Conservation (phyloP, 2,888 invertebrate genomes). For the Bruchidius siliquastri region DNA sequence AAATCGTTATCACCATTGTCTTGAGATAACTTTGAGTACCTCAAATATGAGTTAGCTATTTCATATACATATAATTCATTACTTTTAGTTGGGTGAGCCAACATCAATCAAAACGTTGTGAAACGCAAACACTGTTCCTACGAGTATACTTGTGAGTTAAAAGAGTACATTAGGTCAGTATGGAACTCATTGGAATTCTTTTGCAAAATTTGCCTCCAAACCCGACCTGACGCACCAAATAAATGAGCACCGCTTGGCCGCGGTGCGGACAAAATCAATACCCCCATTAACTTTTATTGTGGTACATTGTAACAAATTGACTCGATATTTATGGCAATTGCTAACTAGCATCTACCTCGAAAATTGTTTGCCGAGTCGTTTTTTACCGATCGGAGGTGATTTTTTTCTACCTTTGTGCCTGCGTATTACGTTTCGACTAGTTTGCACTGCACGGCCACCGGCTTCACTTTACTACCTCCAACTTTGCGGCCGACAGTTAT, state of each 20-base stretch:
- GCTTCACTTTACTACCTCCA: background rate
- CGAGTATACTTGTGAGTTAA: too few relatives aligned
- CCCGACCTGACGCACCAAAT: background rate
- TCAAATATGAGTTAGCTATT: too few relatives aligned
- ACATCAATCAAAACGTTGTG: too few relatives aligned
- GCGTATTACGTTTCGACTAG: background rate
- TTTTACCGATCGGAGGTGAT: background rate
- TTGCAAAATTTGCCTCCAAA: background rate
- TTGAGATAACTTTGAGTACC: too few relatives aligned
- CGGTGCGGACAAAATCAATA: background rate
- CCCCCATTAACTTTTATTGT: background rate
- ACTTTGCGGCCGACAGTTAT: background rate
- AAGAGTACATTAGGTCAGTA: too few relatives aligned
- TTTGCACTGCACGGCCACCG: background rate
- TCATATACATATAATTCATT: too few relatives aligned
- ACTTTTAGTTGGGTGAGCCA: too few relatives aligned
- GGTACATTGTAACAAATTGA: background rate
- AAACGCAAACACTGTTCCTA: too few relatives aligned
- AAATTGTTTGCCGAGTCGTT: background rate
- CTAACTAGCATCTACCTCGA: background rate
- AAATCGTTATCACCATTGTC: too few relatives aligned
- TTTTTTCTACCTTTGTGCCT: background rate
- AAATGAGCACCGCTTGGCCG: background rate
- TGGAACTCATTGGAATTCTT: background rate
- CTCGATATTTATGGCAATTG: background rate